Evolutionary conservation across 1,140 invertebrate genomes (phyloP).

Genomic region (Drepana arcuata): DNA sequence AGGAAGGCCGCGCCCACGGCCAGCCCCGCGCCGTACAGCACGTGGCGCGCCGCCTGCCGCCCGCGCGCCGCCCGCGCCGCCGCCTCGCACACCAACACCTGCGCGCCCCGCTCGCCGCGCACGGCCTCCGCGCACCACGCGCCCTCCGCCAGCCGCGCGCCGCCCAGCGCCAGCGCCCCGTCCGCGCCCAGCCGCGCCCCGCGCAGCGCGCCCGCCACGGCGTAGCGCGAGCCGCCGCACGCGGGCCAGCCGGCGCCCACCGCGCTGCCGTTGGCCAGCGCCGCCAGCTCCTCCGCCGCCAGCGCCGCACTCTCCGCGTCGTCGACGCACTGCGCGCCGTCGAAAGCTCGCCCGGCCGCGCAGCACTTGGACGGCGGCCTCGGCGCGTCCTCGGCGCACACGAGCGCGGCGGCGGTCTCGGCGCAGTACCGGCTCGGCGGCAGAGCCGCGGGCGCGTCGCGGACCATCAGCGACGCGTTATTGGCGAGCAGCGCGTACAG

Average conservation of each 20-base stretch:
- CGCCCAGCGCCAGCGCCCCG: constrained; percentile 55
- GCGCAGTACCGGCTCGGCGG: constrained; percentile 73
- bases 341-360: constrained; percentile 44
- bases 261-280: constrained; percentile 50
- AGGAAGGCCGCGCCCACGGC: constrained; percentile 84
- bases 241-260: constrained; percentile 49
- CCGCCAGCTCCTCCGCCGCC: constrained; percentile 70
- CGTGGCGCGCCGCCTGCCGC: constrained; percentile 35
- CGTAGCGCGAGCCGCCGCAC: constrained; percentile 51
- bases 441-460: constrained; percentile 44
- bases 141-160: constrained; percentile 49
- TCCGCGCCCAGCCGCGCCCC: constrained; percentile 64
- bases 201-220: constrained; percentile 48
- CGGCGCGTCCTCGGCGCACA: constrained; percentile 63
- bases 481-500: constrained; percentile 70
- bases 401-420: constrained; percentile 72
- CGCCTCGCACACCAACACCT: constrained; percentile 76
- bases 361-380: constrained; percentile 33
- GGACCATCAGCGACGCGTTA: constrained; percentile 71
- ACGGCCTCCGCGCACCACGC: constrained; percentile 78
- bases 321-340: constrained; percentile 58
- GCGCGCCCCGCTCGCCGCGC: constrained; percentile 44
- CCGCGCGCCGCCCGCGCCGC: constrained; percentile 65
- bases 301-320: constrained; percentile 74
- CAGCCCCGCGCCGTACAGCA: constrained; percentile 81